Evolutionary conservation across 2,888 invertebrate species (phyloP), one percentile per base, ranked within the genome.

Genomic region (Cantharis rufa): DNA sequence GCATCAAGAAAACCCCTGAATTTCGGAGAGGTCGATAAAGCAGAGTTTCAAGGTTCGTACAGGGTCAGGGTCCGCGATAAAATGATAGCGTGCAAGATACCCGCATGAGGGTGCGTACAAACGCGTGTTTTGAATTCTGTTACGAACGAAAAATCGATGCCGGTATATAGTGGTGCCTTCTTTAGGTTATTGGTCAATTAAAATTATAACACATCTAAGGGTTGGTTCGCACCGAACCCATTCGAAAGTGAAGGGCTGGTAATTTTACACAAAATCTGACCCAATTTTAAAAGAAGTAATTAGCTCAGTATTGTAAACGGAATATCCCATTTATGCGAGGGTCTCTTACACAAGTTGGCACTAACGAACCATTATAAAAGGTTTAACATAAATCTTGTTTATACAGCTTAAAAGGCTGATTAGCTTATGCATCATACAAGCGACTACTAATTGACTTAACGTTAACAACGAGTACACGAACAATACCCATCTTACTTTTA

Each of bases 381-480:
- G 78, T 75, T 78, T 78, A 75, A 24, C 62, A 64, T 62, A 75
- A 78, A 78, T 75, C 78, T 78, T 73, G 78, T 78, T 78, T 78
- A 73, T 72, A 66, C 73, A 16, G 72, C 72, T 72, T 78, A 70
- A 75, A 64, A 68, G 15, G 62, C 48, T 28, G 69, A 72, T 68
- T 16, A 27, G 72, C 75, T 75, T 72, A 72, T 77, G 77, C 74
- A 77, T 70, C 70, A 76, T 66, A 16, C 16, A 16, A 63, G 69
- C 62, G 69, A 10, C 28, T 15, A 21, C 21, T 75, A 78, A 75
- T 78, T 75, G 70, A 68, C 10, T 78, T 78, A 78, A 71, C 32
- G 28, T 18, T 16, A 69, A n/a, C 13, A 28, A n/a, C 64, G n/a
- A 24, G 13, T n/a, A 24, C 24, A 18, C 64, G 5, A 66, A 13